Percentiles rank a stretch among this genome's conserved stretches.
phyloP scores from a whole-genome alignment of 1,140 invertebrate species.

The Atta texana region DNA sequence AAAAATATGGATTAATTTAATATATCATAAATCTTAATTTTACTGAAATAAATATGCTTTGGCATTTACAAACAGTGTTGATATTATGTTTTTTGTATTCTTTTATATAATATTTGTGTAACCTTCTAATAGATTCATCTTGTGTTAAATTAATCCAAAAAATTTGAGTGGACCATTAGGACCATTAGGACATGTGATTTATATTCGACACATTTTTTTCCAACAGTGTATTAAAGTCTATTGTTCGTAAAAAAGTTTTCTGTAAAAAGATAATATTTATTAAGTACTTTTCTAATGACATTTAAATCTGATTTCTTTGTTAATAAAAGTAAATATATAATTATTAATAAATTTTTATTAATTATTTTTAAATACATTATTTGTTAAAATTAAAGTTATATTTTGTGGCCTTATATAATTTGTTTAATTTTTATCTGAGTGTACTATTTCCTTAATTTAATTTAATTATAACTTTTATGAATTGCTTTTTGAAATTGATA shows the following conservation, averaged over 20 bases:
- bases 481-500: background rate
- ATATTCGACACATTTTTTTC: too few relatives aligned
- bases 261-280: background rate
- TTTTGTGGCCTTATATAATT: background rate
- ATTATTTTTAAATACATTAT: background rate
- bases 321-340: background rate
- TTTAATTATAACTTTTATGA: background rate
- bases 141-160: too few relatives aligned
- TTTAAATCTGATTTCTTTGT: conserved; percentile 3
- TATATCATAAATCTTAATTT: too few relatives aligned
- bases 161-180: too few relatives aligned
- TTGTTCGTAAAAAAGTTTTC: background rate
- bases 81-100: too few relatives aligned
- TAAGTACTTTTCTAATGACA: background rate
- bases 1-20: too few relatives aligned
- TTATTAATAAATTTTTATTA: background rate
- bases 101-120: too few relatives aligned
- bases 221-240: background rate
- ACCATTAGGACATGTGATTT: too few relatives aligned
- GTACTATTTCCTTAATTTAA: background rate
- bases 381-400: conserved; percentile 1
- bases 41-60: too few relatives aligned
- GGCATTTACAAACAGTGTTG: too few relatives aligned
- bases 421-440: background rate
- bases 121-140: too few relatives aligned